Evolutionary conservation across 2,888 invertebrate species (phyloP).

Genomic region (Acanthosoma haemorrhoidale): DNA sequence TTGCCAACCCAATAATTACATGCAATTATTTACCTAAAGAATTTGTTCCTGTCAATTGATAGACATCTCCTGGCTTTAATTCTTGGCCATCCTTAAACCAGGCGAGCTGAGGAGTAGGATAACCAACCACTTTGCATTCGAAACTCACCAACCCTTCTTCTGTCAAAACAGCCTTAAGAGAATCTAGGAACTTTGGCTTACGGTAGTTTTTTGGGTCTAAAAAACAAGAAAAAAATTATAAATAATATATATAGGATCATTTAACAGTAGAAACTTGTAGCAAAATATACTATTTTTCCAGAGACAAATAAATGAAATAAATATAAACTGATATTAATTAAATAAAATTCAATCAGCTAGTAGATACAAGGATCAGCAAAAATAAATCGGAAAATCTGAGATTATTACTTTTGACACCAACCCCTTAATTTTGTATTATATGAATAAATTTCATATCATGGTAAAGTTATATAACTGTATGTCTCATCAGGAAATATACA

Average conservation of each 20-base stretch:
- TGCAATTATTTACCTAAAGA: conserved; percentile 66
- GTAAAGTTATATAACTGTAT: no score
- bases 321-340: background rate
- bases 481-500: no score
- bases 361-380: background rate
- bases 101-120: conserved; percentile 77
- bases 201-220: conserved; percentile 86
- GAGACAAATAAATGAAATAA: background rate
- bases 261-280: background rate
- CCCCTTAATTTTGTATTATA: no score
- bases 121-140: conserved; percentile 88
- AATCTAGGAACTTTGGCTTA: conserved; percentile 85
- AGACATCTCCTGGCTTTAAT: conserved; percentile 85
- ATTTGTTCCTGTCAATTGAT: conserved; percentile 84
- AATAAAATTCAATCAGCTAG: background rate
- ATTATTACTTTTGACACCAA: no score
- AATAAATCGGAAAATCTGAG: no score
- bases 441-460: no score
- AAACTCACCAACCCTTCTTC: conserved; percentile 89
- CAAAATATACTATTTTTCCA: no score
- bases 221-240: conserved; percentile 40
- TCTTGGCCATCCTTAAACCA: conserved; percentile 94
- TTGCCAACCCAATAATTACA: no score
- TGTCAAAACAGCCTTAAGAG: conserved; percentile 78
- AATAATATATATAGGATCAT: background rate